These are phyloP conservation scores for Pseudomyrmex concolor DNA, from an alignment of 1,140 invertebrate species.

Conservation along the genomic window DNA sequence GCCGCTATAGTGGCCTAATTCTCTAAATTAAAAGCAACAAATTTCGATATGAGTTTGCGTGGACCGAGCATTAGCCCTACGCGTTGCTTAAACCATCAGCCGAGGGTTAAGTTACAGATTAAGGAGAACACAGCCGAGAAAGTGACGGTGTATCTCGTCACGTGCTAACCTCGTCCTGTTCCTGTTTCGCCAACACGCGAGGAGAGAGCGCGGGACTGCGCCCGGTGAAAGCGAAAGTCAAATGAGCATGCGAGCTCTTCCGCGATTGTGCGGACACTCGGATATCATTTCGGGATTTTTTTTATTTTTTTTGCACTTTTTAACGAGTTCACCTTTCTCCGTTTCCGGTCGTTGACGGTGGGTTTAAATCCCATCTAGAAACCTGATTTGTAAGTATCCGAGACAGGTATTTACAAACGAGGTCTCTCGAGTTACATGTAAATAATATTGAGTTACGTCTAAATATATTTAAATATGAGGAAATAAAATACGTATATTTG, in stretches of 20 bases:
- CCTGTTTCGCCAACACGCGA: conserved; percentile 44
- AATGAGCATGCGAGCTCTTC: conserved; percentile 20
- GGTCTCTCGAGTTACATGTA: no score
- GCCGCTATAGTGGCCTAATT: no score
- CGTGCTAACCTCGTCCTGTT: conserved; percentile 72
- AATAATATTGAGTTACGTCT: no score
- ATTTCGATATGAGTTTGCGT: no score
- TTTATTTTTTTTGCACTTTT: no score
- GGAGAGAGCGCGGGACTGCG: conserved; percentile 2
- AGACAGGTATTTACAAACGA: no score
- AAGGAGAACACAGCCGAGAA: conserved; percentile 59
- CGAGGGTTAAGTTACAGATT: not conserved
- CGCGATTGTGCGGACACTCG: conserved; percentile 1
- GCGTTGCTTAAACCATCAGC: not conserved
- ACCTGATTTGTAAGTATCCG: no score
- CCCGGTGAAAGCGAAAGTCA: conserved; percentile 66
- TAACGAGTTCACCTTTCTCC: not conserved
- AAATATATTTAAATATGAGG: no score
- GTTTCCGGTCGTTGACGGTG: not conserved
- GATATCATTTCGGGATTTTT: not conserved
- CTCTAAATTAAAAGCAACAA: no score
- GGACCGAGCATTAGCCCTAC: not conserved
- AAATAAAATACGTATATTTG: no score
- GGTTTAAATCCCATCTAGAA: no score
- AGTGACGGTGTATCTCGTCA: conserved; percentile 73